These are phyloP conservation scores for Cassiopea xamachana DNA, from an alignment of 30 jellyfish, hydroid and myxozoan species.

Conservation along the genomic window DNA sequence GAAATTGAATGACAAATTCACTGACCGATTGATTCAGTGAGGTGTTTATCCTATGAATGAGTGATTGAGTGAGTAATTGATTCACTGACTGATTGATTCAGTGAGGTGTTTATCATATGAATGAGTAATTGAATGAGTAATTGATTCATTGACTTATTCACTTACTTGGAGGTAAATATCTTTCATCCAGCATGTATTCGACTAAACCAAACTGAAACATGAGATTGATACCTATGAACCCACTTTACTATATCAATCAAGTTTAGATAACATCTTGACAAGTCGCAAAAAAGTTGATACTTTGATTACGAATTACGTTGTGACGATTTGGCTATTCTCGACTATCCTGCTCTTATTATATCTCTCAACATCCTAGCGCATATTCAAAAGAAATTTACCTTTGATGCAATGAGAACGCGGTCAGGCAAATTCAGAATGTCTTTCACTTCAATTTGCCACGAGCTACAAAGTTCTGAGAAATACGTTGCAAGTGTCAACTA, in stretches of 20 bases:
- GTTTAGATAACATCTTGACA: no score
- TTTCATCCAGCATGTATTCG: not conserved
- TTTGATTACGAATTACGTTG: no score
- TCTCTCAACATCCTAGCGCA: no score
- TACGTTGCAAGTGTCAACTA: not conserved
- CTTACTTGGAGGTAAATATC: conserved; percentile 4
- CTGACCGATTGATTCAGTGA: not conserved
- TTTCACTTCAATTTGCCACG: conserved; percentile 14
- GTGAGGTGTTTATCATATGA: not conserved
- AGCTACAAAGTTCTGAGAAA: conserved; percentile 19
- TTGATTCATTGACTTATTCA: not conserved
- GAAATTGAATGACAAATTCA: not conserved
- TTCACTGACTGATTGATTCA: not conserved
- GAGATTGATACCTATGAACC: not conserved
- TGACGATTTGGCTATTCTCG: no score
- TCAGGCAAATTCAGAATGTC: conserved; percentile 52
- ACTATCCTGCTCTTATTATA: no score
- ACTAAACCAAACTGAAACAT: conserved; percentile 1
- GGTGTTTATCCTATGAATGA: not conserved
- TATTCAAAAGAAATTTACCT: conserved; percentile 6
- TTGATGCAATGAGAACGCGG: conserved; percentile 48
- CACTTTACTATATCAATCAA: no score
- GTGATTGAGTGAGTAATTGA: not conserved
- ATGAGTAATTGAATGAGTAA: not conserved
- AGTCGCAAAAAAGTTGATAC: no score